These are phyloP conservation scores for Myripristis jacobus DNA, from an alignment of 2,797 vertebrate genomes.

Conservation along the genomic window DNA sequence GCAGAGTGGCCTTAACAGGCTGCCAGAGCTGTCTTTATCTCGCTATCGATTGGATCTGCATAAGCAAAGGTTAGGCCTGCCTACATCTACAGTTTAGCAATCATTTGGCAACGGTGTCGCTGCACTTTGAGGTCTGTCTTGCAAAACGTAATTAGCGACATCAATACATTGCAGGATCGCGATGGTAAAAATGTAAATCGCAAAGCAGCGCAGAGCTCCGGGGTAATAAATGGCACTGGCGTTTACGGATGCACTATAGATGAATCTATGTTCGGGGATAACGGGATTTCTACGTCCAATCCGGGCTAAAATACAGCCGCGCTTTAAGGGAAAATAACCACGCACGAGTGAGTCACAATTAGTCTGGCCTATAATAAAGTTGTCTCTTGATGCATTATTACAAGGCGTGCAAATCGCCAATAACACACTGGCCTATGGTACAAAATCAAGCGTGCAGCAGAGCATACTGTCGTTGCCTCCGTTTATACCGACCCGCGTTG, in stretches of 20 bases:
- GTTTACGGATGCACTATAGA: slow-evolving; percentile 4
- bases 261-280: slow-evolving; percentile 26
- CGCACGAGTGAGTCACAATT: slow-evolving; percentile 23
- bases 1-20: slow-evolving; percentile 44
- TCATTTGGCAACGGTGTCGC: slow-evolving; percentile 32
- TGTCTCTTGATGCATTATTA: slow-evolving; percentile 68
- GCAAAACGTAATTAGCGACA: slow-evolving; percentile 33
- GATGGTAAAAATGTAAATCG: slow-evolving; percentile 17
- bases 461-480: slow-evolving; percentile 54
- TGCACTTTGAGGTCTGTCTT: not conserved
- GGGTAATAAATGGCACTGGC: slow-evolving; percentile 40
- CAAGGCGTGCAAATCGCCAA: slow-evolving; percentile 51
- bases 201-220: slow-evolving; percentile 14
- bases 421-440: slow-evolving; percentile 58
- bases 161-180: slow-evolving; percentile 26
- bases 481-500: slow-evolving; percentile 55
- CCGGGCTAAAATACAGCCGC: slow-evolving; percentile 10
- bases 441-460: slow-evolving; percentile 47
- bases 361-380: slow-evolving; percentile 67
- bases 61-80: slow-evolving; percentile 65
- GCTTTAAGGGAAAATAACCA: slow-evolving; percentile 34
- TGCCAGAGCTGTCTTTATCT: slow-evolving; percentile 57
- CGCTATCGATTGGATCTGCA: slow-evolving; percentile 69
- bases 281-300: slow-evolving; percentile 8
- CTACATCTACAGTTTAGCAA: slow-evolving; percentile 60